These are phyloP conservation scores for Serinus canaria DNA, from an alignment of 2,113 vertebrate genomes.

Conservation along the genomic window DNA sequence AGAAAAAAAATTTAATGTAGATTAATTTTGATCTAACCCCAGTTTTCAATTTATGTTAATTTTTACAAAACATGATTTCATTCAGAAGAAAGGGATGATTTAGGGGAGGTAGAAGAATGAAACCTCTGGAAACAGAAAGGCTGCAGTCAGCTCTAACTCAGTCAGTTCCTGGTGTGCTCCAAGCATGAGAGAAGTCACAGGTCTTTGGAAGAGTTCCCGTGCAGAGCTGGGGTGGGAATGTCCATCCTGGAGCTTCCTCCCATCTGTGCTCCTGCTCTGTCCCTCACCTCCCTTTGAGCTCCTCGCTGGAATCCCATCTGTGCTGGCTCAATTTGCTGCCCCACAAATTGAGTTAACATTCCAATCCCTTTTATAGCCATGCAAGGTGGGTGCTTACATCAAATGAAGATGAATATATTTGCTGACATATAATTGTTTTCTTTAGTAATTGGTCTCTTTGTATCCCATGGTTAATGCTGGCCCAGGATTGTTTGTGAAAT, in stretches of 20 bases:
- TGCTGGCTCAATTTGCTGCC: neutral
- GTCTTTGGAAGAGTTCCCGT: neutral
- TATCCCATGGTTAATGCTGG: neutral
- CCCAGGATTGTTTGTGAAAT: neutral
- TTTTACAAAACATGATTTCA: neutral
- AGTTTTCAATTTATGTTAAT: neutral
- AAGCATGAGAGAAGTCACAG: neutral
- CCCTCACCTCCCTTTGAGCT: neutral
- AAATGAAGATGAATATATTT: conserved; percentile 48
- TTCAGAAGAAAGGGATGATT: neutral
- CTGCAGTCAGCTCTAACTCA: neutral
- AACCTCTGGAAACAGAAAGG: neutral
- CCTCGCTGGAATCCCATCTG: neutral
- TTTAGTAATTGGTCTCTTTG: conserved; percentile 39
- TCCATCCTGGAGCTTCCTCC: neutral
- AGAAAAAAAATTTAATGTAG: neutral
- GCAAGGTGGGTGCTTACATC: conserved; percentile 1
- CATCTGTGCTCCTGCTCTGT: fast-evolving
- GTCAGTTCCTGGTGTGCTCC: neutral
- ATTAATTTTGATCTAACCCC: neutral
- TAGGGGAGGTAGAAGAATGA: neutral
- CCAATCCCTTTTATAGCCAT: neutral
- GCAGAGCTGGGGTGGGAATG: neutral
- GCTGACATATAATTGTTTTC: conserved; percentile 56
- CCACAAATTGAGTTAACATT: neutral